Evolutionary conservation across 2,888 invertebrate species (phyloP).

Genomic region (Lycia hirtaria): DNA sequence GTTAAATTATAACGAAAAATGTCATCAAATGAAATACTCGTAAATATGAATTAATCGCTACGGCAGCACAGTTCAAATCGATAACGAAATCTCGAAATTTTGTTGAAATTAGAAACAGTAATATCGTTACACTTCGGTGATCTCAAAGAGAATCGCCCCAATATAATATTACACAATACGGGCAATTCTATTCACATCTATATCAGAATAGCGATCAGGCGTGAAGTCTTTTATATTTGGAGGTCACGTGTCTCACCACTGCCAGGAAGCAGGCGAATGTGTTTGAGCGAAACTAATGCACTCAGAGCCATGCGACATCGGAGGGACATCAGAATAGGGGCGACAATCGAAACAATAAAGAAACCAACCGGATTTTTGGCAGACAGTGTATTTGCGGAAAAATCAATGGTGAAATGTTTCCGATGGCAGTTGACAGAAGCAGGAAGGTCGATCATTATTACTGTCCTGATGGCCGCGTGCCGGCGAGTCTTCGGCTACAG

Average conservation of each 20-base stretch:
- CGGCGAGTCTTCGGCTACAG: slow-evolving; percentile 61
- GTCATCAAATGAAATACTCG: slow-evolving; percentile 18
- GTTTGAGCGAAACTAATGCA: slow-evolving; percentile 82
- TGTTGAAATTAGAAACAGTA: slow-evolving; percentile 43
- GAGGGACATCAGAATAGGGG: slow-evolving; percentile 49
- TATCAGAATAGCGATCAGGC: slow-evolving; percentile 75
- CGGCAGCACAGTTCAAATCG: slow-evolving; percentile 3
- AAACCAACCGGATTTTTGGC: slow-evolving; percentile 56
- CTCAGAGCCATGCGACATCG: slow-evolving; percentile 77
- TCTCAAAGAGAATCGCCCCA: slow-evolving; percentile 53
- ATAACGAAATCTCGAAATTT: slow-evolving; percentile 34
- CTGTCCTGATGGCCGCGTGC: slow-evolving; percentile 64
- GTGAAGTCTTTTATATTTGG: slow-evolving; percentile 81
- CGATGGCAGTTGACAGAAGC: slow-evolving; percentile 67
- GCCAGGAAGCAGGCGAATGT: slow-evolving; percentile 80
- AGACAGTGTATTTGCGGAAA: slow-evolving; percentile 79
- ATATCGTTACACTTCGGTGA: slow-evolving; percentile 47
- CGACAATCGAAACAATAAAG: slow-evolving; percentile 56
- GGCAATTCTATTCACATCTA: slow-evolving; percentile 82
- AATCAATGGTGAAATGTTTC: slow-evolving; percentile 81
- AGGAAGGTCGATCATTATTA: slow-evolving; percentile 80
- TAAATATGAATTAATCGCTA: slow-evolving; percentile 9
- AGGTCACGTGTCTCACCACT: slow-evolving; percentile 77
- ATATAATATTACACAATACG: slow-evolving; percentile 75
- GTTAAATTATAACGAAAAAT: too few relatives aligned